A percentile compares a stretch with the other conserved stretches of the same genome.
These are phyloP conservation scores for Gymnothorax javanicus DNA, from an alignment of 2,797 vertebrate genomes.

Conservation along the genomic window DNA sequence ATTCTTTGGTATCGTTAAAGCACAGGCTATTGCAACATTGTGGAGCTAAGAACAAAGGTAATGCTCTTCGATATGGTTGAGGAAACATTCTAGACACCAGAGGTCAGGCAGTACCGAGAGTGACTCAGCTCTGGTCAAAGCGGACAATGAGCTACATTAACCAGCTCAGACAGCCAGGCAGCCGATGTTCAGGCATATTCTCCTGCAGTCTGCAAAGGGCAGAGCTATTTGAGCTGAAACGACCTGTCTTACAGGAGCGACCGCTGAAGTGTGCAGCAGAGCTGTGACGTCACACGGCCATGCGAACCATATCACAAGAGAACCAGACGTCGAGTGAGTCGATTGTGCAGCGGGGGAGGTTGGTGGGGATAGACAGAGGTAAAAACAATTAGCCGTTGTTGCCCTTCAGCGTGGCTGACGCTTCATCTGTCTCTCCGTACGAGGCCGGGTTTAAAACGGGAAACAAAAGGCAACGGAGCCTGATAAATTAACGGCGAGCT, in stretches of 20 bases:
- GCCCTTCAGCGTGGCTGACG: not conserved
- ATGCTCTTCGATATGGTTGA: not conserved
- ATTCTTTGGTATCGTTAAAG: not conserved
- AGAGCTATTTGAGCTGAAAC: not conserved
- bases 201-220: not conserved
- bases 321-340: not conserved
- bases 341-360: not conserved
- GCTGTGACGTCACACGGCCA: not conserved
- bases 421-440: not conserved
- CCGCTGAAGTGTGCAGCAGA: not conserved
- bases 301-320: not conserved
- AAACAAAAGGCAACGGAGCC: conserved; percentile 26
- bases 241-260: not conserved
- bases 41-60: not conserved
- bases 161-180: not conserved
- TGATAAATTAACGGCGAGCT: conserved; percentile 37
- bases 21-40: not conserved
- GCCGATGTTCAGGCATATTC: not conserved
- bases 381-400: not conserved
- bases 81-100: not conserved
- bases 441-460: conserved; percentile 12
- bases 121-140: not conserved
- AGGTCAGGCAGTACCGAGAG: not conserved
- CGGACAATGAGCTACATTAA: not conserved
- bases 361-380: not conserved